phyloP scores from a whole-genome alignment of 2,113 vertebrate genomes.

The Pterocles orientalis region DNA sequence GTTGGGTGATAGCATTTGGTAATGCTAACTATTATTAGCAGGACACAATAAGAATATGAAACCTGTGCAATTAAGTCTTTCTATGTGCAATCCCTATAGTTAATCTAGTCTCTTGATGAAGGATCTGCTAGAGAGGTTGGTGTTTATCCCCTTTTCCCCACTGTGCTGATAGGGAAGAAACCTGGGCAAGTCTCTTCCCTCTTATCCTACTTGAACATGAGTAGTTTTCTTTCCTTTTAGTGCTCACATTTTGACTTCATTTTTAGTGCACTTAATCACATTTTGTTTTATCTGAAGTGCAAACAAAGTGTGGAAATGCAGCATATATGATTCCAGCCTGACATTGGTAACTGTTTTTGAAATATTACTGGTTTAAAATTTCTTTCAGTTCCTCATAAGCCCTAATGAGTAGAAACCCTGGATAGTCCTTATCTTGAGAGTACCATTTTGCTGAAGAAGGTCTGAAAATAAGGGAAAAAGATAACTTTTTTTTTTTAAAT shows the following conservation, averaged over 20 bases:
- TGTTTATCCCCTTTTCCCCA: not conserved
- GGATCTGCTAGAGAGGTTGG: not conserved
- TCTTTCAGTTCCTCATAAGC: not conserved
- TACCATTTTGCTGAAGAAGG: not conserved
- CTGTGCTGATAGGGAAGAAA: rapidly evolving
- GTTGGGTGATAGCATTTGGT: not conserved
- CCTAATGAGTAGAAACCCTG: not conserved
- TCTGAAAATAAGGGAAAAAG: not conserved
- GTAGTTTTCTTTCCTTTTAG: not conserved
- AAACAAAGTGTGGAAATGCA: not conserved
- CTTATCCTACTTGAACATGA: rapidly evolving
- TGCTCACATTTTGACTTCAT: not conserved
- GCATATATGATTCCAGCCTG: not conserved
- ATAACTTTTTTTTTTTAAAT: not conserved
- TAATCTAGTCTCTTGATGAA: not conserved
- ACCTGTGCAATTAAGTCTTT: not conserved
- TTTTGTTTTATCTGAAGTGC: not conserved
- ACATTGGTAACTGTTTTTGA: not conserved
- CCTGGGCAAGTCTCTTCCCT: not conserved
- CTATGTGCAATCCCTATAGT: not conserved
- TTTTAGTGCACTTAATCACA: not conserved
- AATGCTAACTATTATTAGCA: not conserved
- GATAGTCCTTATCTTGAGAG: not conserved
- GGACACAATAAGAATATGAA: not conserved
- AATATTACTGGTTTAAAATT: not conserved